Evolutionary conservation across 1,140 invertebrate genomes (phyloP).

Genomic region (Trichonephila clavipes): DNA sequence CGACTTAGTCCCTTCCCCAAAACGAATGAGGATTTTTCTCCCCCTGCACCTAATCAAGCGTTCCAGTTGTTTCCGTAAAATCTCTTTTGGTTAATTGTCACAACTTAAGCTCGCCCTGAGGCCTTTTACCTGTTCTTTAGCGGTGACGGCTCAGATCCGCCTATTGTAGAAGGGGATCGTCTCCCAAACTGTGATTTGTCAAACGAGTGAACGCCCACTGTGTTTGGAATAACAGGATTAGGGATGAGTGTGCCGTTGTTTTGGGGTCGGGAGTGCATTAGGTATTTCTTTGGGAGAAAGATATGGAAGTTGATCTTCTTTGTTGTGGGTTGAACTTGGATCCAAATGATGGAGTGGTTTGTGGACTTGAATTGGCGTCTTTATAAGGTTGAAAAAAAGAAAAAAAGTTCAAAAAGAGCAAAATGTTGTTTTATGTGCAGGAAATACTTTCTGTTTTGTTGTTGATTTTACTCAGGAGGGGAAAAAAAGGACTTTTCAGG

Average conservation of each 20-base stretch:
- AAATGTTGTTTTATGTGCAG: too few relatives aligned
- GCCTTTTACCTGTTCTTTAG: not conserved
- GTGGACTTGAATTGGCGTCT: too few relatives aligned
- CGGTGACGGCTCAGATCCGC: slow-evolving; percentile 16
- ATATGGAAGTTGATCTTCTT: too few relatives aligned
- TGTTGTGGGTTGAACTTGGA: too few relatives aligned
- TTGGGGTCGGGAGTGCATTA: not conserved
- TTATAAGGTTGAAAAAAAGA: too few relatives aligned
- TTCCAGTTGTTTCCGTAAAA: not conserved
- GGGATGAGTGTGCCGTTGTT: not conserved
- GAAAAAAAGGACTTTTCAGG: too few relatives aligned
- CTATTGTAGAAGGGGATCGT: not conserved
- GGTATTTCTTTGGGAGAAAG: not conserved
- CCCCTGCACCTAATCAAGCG: not conserved
- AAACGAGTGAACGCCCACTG: not conserved
- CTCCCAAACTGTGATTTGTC: slow-evolving; percentile 30
- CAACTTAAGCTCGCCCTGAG: not conserved
- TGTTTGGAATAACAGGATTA: slow-evolving; percentile 20
- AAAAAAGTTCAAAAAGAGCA: too few relatives aligned
- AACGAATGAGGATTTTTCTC: not conserved
- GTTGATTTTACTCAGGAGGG: too few relatives aligned
- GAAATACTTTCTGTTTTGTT: too few relatives aligned
- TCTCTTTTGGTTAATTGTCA: slow-evolving; percentile 33
- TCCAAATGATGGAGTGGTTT: too few relatives aligned
- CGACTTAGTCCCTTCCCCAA: not conserved